phyloP scores from a whole-genome alignment of 2,888 invertebrate genomes.

The Nasonovia ribisnigri region DNA sequence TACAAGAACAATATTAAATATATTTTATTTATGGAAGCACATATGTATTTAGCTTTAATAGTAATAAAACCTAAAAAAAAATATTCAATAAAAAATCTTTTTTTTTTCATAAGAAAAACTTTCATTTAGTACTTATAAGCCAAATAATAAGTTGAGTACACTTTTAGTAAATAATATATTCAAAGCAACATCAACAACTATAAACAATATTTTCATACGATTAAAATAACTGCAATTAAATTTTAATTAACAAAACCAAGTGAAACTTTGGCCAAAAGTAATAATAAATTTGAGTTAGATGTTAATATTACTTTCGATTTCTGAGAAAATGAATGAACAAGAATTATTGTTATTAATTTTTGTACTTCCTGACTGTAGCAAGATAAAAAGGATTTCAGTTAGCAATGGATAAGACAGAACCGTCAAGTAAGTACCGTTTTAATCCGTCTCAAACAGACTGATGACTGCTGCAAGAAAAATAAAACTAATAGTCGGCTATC shows the following conservation, averaged over 20 bases:
- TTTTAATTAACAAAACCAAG: neutral
- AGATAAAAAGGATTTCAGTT: slow-evolving; percentile 49
- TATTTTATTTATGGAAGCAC: neutral
- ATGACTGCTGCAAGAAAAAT: slow-evolving; percentile 54
- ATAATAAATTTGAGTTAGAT: neutral
- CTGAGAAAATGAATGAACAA: neutral
- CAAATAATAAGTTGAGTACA: neutral
- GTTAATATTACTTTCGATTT: neutral
- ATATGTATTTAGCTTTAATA: neutral
- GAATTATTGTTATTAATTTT: slow-evolving; percentile 49
- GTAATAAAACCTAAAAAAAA: neutral
- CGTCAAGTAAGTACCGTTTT: slow-evolving; percentile 43
- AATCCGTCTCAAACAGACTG: slow-evolving; percentile 59
- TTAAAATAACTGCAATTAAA: neutral
- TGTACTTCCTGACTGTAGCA: neutral
- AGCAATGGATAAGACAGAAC: slow-evolving; percentile 12
- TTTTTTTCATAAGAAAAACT: neutral
- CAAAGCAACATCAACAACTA: neutral
- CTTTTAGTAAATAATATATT: neutral
- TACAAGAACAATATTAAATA: neutral
- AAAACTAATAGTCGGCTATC: slow-evolving; percentile 60
- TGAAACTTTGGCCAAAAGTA: neutral
- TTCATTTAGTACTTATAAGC: neutral
- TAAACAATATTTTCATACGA: neutral
- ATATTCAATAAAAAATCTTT: neutral